Conservation (phyloP, 2,113 vertebrate genomes). For the Meriones unguiculatus region DNA sequence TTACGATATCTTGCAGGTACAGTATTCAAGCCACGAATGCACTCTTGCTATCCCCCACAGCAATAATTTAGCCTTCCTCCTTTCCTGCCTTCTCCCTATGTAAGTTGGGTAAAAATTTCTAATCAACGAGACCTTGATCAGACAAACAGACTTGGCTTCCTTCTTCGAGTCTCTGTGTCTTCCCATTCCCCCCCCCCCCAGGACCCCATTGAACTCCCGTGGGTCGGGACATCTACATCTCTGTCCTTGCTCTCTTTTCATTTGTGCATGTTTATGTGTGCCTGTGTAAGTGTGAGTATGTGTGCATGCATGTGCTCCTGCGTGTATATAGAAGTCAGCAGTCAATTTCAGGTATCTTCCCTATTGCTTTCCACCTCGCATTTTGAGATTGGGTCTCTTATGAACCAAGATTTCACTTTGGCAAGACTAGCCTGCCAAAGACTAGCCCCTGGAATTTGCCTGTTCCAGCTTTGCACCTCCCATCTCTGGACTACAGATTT, state of each 20-base stretch:
- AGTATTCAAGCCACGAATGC: no score
- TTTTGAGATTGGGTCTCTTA: background rate
- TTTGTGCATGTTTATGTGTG: background rate
- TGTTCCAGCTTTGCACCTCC: background rate
- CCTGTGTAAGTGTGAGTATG: no score
- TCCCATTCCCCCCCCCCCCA: no score
- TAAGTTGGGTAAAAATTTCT: no score
- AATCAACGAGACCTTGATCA: no score
- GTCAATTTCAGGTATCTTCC: background rate
- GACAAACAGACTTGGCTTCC: no score
- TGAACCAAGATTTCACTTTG: background rate
- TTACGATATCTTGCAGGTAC: no score
- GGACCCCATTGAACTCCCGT: no score
- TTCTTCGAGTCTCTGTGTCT: no score
- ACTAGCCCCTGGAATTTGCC: background rate
- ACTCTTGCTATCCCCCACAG: no score
- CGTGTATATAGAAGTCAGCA: background rate
- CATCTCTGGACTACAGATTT: background rate
- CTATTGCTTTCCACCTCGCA: background rate
- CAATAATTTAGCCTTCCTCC: no score
- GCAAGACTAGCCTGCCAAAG: background rate
- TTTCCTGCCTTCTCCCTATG: no score
- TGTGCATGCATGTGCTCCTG: accelerated
- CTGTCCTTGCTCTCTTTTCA: background rate
- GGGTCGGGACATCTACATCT: background rate